Evolutionary conservation across 2,888 invertebrate species (phyloP).

Genomic region (Athalia rosae): DNA sequence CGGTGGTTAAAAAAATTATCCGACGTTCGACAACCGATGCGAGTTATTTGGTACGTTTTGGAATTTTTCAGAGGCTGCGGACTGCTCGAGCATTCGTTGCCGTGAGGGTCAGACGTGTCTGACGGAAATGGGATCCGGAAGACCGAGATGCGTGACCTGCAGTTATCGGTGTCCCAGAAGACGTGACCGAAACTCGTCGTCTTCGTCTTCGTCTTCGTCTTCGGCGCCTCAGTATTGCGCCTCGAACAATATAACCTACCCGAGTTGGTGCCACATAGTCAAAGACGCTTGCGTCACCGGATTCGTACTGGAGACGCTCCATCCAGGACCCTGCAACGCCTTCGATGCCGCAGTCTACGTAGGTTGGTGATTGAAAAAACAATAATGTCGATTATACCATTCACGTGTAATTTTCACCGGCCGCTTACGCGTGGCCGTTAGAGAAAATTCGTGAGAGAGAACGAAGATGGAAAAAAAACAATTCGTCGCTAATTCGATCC

Average conservation of each 20-base stretch:
- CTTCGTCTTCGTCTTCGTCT: slow-evolving; percentile 67
- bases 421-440: neutral
- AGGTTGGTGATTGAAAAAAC: slow-evolving; percentile 49
- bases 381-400: neutral
- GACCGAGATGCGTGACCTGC: slow-evolving; percentile 84
- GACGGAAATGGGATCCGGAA: slow-evolving; percentile 78
- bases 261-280: slow-evolving; percentile 87
- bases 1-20: no score
- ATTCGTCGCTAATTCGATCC: no score
- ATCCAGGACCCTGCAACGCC: slow-evolving; percentile 78
- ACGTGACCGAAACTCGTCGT: slow-evolving; percentile 65
- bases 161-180: slow-evolving; percentile 77
- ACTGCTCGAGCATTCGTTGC: slow-evolving; percentile 81
- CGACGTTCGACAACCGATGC: no score
- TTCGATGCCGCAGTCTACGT: slow-evolving; percentile 62
- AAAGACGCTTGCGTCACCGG: slow-evolving; percentile 85
- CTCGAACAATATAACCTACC: slow-evolving; percentile 84
- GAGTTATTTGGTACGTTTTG: slow-evolving; percentile 11
- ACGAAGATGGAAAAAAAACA: no score
- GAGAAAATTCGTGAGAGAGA: no score
- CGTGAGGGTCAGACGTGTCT: slow-evolving; percentile 82
- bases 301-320: slow-evolving; percentile 82
- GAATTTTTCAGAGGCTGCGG: slow-evolving; percentile 78
- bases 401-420: neutral
- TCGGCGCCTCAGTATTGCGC: slow-evolving; percentile 78